phyloP scores from a whole-genome alignment of 2,797 vertebrate species.

The Myiothlypis coronata region DNA sequence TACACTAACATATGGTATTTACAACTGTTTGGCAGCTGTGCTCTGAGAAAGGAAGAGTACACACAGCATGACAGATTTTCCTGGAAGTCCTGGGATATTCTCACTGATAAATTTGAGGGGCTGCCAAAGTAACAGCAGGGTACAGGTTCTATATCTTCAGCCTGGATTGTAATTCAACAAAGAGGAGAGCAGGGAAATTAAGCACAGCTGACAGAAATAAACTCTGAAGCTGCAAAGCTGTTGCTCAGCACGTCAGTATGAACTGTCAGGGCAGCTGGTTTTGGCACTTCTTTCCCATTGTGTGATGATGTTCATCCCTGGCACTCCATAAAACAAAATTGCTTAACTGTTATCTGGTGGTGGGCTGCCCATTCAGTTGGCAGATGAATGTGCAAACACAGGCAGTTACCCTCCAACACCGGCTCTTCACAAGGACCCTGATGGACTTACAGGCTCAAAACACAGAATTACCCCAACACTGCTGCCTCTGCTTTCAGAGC shows the following conservation, averaged over 20 bases:
- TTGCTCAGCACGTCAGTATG: not conserved
- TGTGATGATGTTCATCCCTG: not conserved
- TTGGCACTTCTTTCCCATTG: not conserved
- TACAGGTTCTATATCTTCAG: constrained; percentile 5
- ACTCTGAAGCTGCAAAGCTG: constrained; percentile 10
- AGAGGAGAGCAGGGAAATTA: not conserved
- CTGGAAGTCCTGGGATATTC: constrained; percentile 5
- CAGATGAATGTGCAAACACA: not conserved
- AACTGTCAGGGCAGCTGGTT: not conserved
- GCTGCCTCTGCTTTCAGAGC: not conserved
- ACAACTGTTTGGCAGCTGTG: constrained; percentile 36
- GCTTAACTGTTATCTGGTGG: not conserved
- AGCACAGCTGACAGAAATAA: not conserved
- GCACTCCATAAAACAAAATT: not conserved
- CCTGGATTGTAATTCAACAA: not conserved
- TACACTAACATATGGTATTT: constrained; percentile 4
- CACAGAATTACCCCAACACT: accelerated
- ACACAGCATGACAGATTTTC: constrained; percentile 8
- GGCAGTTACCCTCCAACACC: not conserved
- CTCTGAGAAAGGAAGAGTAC: constrained; percentile 11
- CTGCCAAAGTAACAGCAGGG: constrained; percentile 49
- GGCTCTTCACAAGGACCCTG: not conserved
- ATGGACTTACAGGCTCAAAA: not conserved
- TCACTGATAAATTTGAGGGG: constrained; percentile 2
- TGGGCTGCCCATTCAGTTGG: not conserved